A percentile compares a stretch with the other conserved stretches of the same genome.
Evolutionary conservation across 2,888 invertebrate species (phyloP).

Genomic region (Anoplius nigerrimus): DNA sequence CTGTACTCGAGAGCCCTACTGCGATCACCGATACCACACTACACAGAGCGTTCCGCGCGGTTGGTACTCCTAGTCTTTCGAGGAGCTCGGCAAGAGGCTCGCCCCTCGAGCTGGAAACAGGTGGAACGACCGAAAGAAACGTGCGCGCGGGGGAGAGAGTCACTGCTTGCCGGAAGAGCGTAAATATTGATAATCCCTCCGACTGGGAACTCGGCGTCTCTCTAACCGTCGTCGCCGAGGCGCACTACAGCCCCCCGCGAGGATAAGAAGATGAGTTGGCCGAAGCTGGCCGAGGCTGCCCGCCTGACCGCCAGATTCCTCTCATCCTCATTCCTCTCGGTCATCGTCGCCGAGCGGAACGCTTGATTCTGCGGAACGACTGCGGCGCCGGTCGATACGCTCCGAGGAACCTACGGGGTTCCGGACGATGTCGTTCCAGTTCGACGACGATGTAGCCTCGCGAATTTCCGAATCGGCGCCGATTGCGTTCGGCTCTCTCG

Average conservation of each 20-base stretch:
- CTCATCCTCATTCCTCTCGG: too few species aligned
- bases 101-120: conserved; percentile 64
- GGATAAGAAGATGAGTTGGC: neutral
- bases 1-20: conserved; percentile 71
- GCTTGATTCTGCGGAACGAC: too few species aligned
- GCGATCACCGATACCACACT: conserved; percentile 74
- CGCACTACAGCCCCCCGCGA: neutral
- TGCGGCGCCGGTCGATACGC: too few species aligned
- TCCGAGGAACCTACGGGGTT: too few species aligned
- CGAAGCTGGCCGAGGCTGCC: neutral
- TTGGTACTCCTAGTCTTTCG: conserved; percentile 62
- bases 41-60: conserved; percentile 61
- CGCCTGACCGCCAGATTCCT: neutral
- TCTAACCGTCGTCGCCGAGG: neutral
- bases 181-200: conserved; percentile 72
- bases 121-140: conserved; percentile 59
- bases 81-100: conserved; percentile 53
- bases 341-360: too few species aligned
- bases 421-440: too few species aligned
- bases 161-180: conserved; percentile 55
- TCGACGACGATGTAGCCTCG: too few species aligned
- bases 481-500: too few species aligned
- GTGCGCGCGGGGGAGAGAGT: conserved; percentile 2
- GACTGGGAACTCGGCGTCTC: conserved; percentile 34
- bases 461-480: too few species aligned